Percentiles rank a stretch among this genome's conserved stretches.
These are phyloP conservation scores for Tinamus major DNA, from an alignment of 2,797 vertebrate genomes.

Conservation along the genomic window DNA sequence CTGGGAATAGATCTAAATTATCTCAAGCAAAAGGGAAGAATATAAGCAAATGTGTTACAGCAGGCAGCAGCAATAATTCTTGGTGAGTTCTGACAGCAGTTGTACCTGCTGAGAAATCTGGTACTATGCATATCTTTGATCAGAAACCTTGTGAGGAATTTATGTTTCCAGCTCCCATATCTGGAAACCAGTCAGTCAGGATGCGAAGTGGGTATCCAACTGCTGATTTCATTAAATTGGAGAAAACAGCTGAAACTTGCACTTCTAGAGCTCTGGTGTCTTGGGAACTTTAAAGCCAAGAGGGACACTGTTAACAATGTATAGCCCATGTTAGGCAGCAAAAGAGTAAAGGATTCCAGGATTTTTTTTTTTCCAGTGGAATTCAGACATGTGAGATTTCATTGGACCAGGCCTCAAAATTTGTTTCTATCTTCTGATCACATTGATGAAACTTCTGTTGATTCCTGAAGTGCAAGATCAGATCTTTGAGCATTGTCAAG, in stretches of 20 bases:
- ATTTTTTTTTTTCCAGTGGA: not conserved
- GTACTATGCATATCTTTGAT: not conserved
- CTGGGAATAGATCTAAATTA: not conserved
- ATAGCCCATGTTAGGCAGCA: not conserved
- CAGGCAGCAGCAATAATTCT: not conserved
- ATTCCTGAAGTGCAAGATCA: not conserved
- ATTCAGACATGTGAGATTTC: not conserved
- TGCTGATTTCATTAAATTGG: not conserved
- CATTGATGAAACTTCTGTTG: not conserved
- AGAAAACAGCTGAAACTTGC: not conserved
- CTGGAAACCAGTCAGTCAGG: not conserved
- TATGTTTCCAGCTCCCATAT: not conserved
- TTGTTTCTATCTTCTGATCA: not conserved
- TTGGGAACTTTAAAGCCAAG: not conserved
- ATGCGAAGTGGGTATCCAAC: not conserved
- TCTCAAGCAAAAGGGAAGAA: not conserved
- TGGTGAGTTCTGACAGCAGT: not conserved
- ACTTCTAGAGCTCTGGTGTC: not conserved
- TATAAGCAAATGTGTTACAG: rapidly evolving
- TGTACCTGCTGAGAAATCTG: not conserved
- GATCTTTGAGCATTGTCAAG: not conserved
- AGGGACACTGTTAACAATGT: not conserved
- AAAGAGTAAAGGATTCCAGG: not conserved
- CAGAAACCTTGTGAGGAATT: not conserved
- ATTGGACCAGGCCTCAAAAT: not conserved